Evolutionary conservation across 2,113 vertebrate genomes (phyloP).

Genomic region (Lamprologus speciosus): DNA sequence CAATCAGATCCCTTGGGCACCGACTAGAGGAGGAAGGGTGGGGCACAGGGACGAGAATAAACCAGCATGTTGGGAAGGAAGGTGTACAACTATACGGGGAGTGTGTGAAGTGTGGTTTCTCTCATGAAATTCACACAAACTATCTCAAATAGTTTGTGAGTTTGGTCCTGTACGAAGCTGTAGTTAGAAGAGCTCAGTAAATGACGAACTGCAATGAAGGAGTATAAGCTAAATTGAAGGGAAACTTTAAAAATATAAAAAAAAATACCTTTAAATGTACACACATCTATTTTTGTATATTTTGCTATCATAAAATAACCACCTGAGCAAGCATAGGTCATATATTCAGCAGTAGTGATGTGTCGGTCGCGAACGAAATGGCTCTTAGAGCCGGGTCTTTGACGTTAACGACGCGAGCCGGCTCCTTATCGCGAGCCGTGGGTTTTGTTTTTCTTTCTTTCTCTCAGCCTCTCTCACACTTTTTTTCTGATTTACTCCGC

Average conservation of each 20-base stretch:
- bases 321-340: not conserved
- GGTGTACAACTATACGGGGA: not conserved
- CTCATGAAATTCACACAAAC: not conserved
- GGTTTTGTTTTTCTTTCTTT: fast-evolving
- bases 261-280: not conserved
- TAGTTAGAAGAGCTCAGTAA: not conserved
- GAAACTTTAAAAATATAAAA: not conserved
- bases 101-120: not conserved
- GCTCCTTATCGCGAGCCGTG: fast-evolving
- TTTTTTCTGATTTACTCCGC: fast-evolving
- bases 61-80: not conserved
- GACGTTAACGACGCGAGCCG: fast-evolving
- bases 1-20: not conserved
- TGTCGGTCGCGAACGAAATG: not conserved
- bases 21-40: not conserved
- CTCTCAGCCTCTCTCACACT: not conserved
- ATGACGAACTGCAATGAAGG: no score
- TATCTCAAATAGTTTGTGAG: not conserved
- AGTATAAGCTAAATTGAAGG: not conserved
- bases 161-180: not conserved
- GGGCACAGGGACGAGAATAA: not conserved
- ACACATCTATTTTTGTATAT: not conserved
- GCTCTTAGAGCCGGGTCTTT: fast-evolving
- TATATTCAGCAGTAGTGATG: not conserved
- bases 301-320: not conserved